Percentiles rank a stretch among this genome's conserved stretches.
phyloP scores from a whole-genome alignment of 2,888 invertebrate species.

The Chrysopilus asiliformis region DNA sequence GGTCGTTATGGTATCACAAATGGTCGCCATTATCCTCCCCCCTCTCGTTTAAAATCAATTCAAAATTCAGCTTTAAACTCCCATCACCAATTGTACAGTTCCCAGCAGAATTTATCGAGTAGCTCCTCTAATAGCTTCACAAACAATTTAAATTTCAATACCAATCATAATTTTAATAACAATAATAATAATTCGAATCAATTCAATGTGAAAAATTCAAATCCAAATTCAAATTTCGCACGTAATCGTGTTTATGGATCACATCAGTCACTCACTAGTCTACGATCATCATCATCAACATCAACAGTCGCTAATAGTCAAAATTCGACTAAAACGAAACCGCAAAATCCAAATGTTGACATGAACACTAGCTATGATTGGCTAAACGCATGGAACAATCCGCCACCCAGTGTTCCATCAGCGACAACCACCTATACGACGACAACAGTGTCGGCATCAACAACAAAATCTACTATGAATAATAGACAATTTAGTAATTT shows the following conservation, averaged over 20 bases:
- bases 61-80: slow-evolving; percentile 16
- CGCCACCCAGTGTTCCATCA: slow-evolving; percentile 14
- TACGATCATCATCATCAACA: slow-evolving; percentile 11
- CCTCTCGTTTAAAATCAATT: slow-evolving; percentile 11
- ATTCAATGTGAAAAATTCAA: slow-evolving; percentile 5
- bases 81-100: slow-evolving; percentile 18
- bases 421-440: slow-evolving; percentile 1
- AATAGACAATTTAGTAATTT: slow-evolving; percentile 11
- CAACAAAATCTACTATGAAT: slow-evolving; percentile 8
- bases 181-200: slow-evolving; percentile 10
- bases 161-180: slow-evolving; percentile 9
- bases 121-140: no score
- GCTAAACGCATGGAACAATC: slow-evolving; percentile 18
- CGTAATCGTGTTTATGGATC: slow-evolving; percentile 18
- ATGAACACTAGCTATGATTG: slow-evolving; percentile 15
- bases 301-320: slow-evolving; percentile 8
- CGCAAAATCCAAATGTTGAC: slow-evolving; percentile 7
- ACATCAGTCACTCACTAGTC: slow-evolving; percentile 17
- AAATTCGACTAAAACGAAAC: slow-evolving; percentile 6
- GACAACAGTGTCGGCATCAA: slow-evolving; percentile 1
- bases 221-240: slow-evolving; percentile 13
- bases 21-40: slow-evolving; percentile 13
- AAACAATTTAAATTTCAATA: slow-evolving; percentile 9
- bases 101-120: slow-evolving; percentile 20
- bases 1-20: slow-evolving; percentile 12